Evolutionary conservation across 2,888 invertebrate species (phyloP), one percentile per base, ranked within the genome.

Genomic region (Scaptomyza tumidula): DNA sequence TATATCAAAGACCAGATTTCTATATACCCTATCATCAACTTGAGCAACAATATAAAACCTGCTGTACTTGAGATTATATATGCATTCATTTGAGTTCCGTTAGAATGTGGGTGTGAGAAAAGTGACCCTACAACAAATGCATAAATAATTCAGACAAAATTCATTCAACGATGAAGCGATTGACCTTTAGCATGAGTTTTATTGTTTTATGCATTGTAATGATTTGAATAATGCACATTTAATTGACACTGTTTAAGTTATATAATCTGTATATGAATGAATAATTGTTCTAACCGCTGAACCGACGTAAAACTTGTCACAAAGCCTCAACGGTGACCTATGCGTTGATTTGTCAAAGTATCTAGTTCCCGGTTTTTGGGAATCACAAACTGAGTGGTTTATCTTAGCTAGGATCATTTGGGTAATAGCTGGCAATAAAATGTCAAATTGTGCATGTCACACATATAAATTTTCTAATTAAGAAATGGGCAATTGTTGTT

Each of bases 41-140:
- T 59, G 65, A 41, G n/a, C 29, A 33, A 62, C 53, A 52, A 55
- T 37, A 29, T 24, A 48, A 69, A 78, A 83, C 76, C 65, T 24
- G 86, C 19, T 66, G 56, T 67, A 71, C 82, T 83, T 83, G 78
- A 78, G 57, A 83, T 83, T 83, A 86, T 83, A 68, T 53, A 73
- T 69, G 55, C 70, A 55, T 45, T 31, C 53, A 7, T 44, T 49
- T 19, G 9, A 66, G 46, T 57, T 31, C 49, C 27, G 56, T 9
- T 44, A 48, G 16, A 63, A 55, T 24, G 61, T 62, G 61, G 72
- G 75, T 53, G 73, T 73, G 49, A 39, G 44, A 67, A 71, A 54
- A 46, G 33, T 44, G 7, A 16, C 48, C n/a, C 45, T 53, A 14
- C 29, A 5, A 9, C 13, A 24, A 44, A 49, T 55, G 1, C 3